These are phyloP conservation scores for Phymorhynchus buccinoides DNA, from an alignment of 1,140 invertebrate genomes.

Conservation along the genomic window DNA sequence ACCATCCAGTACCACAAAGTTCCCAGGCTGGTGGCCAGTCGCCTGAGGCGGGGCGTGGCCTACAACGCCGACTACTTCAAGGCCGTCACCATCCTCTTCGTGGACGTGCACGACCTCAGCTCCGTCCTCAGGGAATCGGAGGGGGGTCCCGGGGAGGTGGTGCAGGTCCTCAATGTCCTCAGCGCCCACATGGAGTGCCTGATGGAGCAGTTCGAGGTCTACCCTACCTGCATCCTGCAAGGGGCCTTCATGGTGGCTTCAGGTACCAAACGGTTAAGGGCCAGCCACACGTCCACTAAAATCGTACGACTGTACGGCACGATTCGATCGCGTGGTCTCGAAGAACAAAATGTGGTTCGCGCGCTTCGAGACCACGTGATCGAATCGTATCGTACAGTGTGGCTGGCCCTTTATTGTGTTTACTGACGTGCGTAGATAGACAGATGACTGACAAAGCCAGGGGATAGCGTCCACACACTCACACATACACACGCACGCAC, in stretches of 20 bases:
- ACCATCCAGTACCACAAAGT: constrained; percentile 72
- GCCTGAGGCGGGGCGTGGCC: constrained; percentile 30
- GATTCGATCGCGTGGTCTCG: too few relatives aligned
- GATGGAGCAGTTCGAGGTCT: constrained; percentile 51
- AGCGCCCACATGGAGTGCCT: constrained; percentile 49
- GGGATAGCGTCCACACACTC: too few relatives aligned
- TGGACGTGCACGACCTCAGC: constrained; percentile 56
- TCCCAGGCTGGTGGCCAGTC: constrained; percentile 63
- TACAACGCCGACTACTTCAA: constrained; percentile 55
- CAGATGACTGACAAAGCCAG: too few relatives aligned
- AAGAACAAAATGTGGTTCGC: too few relatives aligned
- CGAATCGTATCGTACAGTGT: too few relatives aligned
- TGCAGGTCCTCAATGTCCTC: constrained; percentile 41
- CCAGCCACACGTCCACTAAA: too few relatives aligned
- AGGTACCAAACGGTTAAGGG: too few relatives aligned
- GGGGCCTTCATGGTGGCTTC: constrained; percentile 61
- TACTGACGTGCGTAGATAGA: too few relatives aligned
- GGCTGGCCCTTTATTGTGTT: too few relatives aligned
- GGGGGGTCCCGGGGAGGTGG: constrained; percentile 47
- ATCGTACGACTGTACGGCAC: too few relatives aligned
- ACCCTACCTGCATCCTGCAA: constrained; percentile 54
- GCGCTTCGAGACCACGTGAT: too few relatives aligned
- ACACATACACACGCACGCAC: too few relatives aligned
- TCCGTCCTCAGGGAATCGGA: constrained; percentile 32
- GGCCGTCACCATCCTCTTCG: constrained; percentile 70